Conservation (phyloP, 1,140 invertebrate genomes). For the Pseudomyrmex concolor region DNA sequence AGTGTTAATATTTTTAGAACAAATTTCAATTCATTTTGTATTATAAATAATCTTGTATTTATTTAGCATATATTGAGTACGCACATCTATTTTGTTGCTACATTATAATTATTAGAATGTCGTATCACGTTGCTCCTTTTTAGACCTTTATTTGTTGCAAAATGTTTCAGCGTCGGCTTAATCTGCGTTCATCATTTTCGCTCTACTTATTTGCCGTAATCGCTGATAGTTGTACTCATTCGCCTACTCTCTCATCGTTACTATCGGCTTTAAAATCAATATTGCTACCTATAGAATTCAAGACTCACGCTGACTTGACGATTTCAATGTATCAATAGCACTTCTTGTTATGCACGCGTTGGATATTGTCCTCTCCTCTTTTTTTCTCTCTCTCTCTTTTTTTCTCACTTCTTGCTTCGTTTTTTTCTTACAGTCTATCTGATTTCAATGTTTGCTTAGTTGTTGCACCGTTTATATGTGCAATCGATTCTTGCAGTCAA, state of each 20-base stretch:
- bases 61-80: background rate
- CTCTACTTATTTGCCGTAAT: conserved; percentile 46
- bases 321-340: conserved; percentile 49
- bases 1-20: too few relatives aligned
- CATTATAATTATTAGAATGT: background rate
- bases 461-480: conserved; percentile 15
- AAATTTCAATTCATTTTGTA: background rate
- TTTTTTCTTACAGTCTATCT: too few relatives aligned
- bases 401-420: background rate
- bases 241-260: conserved; percentile 44
- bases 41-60: background rate
- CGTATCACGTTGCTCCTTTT: background rate
- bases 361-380: background rate
- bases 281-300: conserved; percentile 43
- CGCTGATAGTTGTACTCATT: conserved; percentile 39
- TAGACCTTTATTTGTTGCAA: conserved; percentile 3
- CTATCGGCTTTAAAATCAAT: conserved; percentile 59
- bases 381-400: too few relatives aligned
- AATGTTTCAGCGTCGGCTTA: conserved; percentile 26
- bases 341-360: conserved; percentile 46
- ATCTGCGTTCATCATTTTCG: conserved; percentile 32
- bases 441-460: conserved; percentile 31
- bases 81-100: background rate
- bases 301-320: conserved; percentile 52
- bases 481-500: background rate